Conservation (phyloP, 2,113 vertebrate species). For the Triplophysa tibetana region DNA sequence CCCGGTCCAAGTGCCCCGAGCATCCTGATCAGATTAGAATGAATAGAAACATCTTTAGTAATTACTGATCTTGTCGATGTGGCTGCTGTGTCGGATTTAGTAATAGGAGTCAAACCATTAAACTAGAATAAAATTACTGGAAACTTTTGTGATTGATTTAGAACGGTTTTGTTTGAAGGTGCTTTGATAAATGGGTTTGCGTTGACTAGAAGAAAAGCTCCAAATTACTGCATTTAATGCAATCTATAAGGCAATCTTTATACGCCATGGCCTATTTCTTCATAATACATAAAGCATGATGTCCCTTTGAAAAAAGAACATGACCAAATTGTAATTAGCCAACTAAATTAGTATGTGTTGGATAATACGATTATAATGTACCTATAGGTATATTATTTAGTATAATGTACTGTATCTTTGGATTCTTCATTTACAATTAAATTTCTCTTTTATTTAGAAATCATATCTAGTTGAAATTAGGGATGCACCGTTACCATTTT, state of each 20-base stretch:
- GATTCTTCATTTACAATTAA: too few species aligned
- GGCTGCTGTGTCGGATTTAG: slow-evolving; percentile 65
- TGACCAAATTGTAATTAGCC: slow-evolving; percentile 37
- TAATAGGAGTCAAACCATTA: slow-evolving; percentile 68
- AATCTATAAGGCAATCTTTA: slow-evolving; percentile 63
- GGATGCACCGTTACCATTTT: too few species aligned
- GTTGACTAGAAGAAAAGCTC: slow-evolving; percentile 55
- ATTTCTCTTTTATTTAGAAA: too few species aligned
- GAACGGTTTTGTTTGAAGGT: slow-evolving; percentile 60
- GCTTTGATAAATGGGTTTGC: slow-evolving; percentile 44
- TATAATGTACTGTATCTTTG: too few species aligned
- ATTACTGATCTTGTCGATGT: slow-evolving; percentile 62
- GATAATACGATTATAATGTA: too few species aligned
- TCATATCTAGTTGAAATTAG: too few species aligned
- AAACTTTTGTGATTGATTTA: slow-evolving; percentile 65
- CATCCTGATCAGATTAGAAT: slow-evolving; percentile 65
- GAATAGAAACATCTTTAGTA: slow-evolving; percentile 68
- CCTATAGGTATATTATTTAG: too few species aligned
- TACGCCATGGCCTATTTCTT: slow-evolving; percentile 51
- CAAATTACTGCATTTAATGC: slow-evolving; percentile 60
- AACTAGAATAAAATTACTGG: slow-evolving; percentile 68
- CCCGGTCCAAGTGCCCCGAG: slow-evolving; percentile 45
- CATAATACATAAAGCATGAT: background rate
- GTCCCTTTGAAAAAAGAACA: too few species aligned
- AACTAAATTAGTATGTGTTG: too few species aligned